Base-by-base conservation (phyloP, 2,113 vertebrate genomes). In the Brevimyrus niger region DNA sequence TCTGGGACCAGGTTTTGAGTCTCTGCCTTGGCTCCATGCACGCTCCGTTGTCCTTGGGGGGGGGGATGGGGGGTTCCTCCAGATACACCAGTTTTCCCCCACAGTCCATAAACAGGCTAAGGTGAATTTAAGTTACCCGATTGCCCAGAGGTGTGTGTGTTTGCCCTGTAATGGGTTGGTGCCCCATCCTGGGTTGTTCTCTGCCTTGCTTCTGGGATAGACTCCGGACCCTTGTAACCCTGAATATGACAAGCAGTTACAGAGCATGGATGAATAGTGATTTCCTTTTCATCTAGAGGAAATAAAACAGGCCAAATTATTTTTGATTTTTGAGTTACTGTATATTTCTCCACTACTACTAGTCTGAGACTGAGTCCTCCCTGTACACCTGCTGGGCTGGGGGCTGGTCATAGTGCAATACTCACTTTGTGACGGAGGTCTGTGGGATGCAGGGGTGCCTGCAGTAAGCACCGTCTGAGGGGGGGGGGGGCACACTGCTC, bases 31-130 rank as follows among this genome's bases (percentile, higher is more conserved):
- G 21, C 2, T n/a, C 6, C 55, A 58, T 58, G 17, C 51, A 53
- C 0, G 51, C 51, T 19, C 1, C 0, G 1, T 1, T 58, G 6
- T 58, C 21, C 0, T 23, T 23, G 21, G n/a, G n/a, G n/a, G n/a
- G n/a, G n/a, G n/a, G n/a, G n/a, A n/a, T n/a, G n/a, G 23, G 55
- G 55, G 23, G 55, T 58, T 58, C 6, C 0, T 58, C 21, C 19
- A 23, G 55, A 21, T 58, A 8, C 21, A 1, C 55, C 55, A 23
- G 21, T 8, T 23, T 23, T 7, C 21, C 21, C 55, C 6, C 55
- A 58, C 55, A 53, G 17, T 53, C 17, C 15, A 19, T 53, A 58
- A 58, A 58, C 55, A 21, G 23, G 55, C 55, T 8, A n/a, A n/a
- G 21, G 5, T n/a, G 21, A 58, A n/a, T 2, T n/a, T 21, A 1